Percentiles rank a stretch among this genome's conserved stretches.
These are phyloP conservation scores for Meloe dianella DNA, from an alignment of 2,888 invertebrate genomes.

Conservation along the genomic window DNA sequence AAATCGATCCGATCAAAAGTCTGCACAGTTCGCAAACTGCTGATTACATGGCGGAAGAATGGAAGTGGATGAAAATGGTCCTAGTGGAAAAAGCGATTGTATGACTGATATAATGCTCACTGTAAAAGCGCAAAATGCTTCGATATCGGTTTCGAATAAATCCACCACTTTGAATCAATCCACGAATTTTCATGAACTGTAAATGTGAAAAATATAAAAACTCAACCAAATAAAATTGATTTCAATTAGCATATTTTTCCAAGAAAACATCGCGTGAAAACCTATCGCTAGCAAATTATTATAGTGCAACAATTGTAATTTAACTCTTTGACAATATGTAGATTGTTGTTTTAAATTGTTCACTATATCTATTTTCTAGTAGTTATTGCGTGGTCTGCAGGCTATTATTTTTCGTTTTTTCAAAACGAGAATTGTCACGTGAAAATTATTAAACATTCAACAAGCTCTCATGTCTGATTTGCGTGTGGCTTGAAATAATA, in stretches of 20 bases:
- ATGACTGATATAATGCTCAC: constrained; percentile 11
- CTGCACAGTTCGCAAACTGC: constrained; percentile 47
- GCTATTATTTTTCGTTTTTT: not conserved
- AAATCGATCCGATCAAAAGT: constrained; percentile 47
- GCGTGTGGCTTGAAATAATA: not conserved
- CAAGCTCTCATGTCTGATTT: constrained; percentile 6
- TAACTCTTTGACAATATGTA: not conserved
- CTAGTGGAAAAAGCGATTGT: constrained; percentile 34
- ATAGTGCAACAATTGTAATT: not conserved
- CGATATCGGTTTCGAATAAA: constrained; percentile 9
- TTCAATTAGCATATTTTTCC: not conserved
- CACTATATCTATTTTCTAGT: not conserved
- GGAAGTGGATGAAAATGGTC: constrained; percentile 15
- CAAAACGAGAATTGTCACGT: constrained; percentile 4
- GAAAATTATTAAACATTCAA: constrained; percentile 9
- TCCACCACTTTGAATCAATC: not conserved
- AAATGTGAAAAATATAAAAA: not conserved
- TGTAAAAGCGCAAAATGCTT: constrained; percentile 12
- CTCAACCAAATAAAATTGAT: not conserved
- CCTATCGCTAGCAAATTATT: not conserved
- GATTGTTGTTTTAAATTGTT: not conserved
- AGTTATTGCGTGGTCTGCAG: not conserved
- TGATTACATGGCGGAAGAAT: constrained; percentile 44
- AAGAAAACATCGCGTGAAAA: not conserved
- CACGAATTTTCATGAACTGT: not conserved